Evolutionary conservation across 2,113 vertebrate genomes (phyloP), one percentile per base, ranked within the genome.

Genomic region (Sander lucioperca): DNA sequence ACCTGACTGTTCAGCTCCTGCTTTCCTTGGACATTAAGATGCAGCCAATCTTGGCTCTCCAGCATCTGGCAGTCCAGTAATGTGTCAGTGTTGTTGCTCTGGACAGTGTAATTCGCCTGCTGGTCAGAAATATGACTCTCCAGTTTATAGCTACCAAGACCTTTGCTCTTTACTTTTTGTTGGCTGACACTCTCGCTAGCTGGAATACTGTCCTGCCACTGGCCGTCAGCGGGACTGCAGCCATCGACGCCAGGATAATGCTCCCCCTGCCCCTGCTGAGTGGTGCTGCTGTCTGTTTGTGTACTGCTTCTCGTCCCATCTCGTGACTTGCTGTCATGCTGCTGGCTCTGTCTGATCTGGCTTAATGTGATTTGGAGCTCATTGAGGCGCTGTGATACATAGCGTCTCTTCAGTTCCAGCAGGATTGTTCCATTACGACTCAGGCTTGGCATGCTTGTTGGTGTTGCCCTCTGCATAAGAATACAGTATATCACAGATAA

Each of bases 341-440:
- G 86, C 86, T 91, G 93, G 84, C 88, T 67, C 67, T 1, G 74
- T 71, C 80, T 83, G 79, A 92, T 89, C 62, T 80, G 84, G 53
- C 70, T 83, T 88, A 93, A 92, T 74, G 83, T 93, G 83, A 86
- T 80, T 81, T 94, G 91, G 76, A 94, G 92, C 90, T 94, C 90
- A 67, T 88, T 70, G 80, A 94, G 91, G 66, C 91, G 91, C 86
- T 93, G 94, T 45, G 85, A 90, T 85, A 94, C 72, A 61, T 85
- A 85, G 27, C 57, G 79, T 73, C 93, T 91, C 89, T 89, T 92
- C 84, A 94, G 83, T 70, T 94, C 91, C 90, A 94, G 79, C 77
- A 93, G 87, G 61, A 86, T 61, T 75, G 93, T 93, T 86, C 90
- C 93, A 82, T 88, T 89, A 79, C 85, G 88, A 85, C 91, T 93